phyloP scores from a whole-genome alignment of 2,888 invertebrate genomes.

The Nezara viridula region DNA sequence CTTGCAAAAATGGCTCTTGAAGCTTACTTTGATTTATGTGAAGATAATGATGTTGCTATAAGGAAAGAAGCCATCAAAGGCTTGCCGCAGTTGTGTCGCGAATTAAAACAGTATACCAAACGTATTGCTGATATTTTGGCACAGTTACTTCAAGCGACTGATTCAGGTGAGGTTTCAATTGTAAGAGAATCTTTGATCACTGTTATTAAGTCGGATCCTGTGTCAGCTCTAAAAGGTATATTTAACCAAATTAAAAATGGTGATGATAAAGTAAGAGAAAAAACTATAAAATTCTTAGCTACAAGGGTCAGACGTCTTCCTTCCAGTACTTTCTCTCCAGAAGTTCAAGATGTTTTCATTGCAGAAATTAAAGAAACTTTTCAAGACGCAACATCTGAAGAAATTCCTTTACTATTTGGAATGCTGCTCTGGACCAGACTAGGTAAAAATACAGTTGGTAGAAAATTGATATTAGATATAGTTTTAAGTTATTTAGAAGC shows the following conservation, averaged over 20 bases:
- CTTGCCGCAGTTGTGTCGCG: constrained; percentile 18
- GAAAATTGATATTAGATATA: constrained; percentile 46
- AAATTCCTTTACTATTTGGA: constrained; percentile 54
- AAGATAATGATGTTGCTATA: constrained; percentile 49
- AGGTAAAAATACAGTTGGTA: constrained; percentile 43
- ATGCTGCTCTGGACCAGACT: constrained; percentile 43
- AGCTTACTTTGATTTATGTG: constrained; percentile 55
- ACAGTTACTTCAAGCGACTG: constrained; percentile 15
- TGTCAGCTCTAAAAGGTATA: constrained; percentile 21
- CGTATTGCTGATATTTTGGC: constrained; percentile 42
- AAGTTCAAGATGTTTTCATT: constrained; percentile 52
- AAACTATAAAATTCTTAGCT: constrained; percentile 37
- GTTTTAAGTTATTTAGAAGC: constrained; percentile 16
- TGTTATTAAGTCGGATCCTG: constrained; percentile 41
- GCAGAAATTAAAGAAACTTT: constrained; percentile 29
- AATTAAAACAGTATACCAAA: constrained; percentile 25
- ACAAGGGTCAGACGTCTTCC: constrained; percentile 1
- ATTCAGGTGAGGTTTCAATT: not conserved
- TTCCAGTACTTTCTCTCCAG: constrained; percentile 14
- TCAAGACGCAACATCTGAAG: constrained; percentile 42
- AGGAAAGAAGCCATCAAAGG: constrained; percentile 53
- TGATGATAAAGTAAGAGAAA: constrained; percentile 23
- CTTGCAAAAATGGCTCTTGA: constrained; percentile 43
- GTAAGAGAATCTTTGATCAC: constrained; percentile 36
- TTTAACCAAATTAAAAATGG: constrained; percentile 50